Conservation (phyloP, 2,888 invertebrate genomes). For the Caenorhabditis zanzibari region DNA sequence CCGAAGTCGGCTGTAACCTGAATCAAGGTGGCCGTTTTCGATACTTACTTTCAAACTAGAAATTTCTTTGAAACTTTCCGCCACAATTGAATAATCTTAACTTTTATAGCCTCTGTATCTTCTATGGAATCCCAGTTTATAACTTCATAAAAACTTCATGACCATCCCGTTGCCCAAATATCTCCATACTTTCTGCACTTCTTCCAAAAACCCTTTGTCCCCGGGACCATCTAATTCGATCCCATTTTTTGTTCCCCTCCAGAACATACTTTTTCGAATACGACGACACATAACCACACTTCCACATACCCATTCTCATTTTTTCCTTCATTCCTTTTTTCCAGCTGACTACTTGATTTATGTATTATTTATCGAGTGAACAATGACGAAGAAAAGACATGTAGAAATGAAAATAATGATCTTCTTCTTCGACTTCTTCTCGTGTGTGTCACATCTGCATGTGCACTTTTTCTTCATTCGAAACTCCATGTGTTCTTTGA, state of each 20-base stretch:
- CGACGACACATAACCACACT: background rate
- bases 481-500: conserved; percentile 19
- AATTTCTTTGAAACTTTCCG: too few relatives aligned
- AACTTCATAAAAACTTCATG: background rate
- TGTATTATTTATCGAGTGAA: conserved; percentile 60
- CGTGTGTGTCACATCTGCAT: conserved; percentile 29
- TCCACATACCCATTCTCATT: background rate
- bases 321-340: conserved; percentile 8
- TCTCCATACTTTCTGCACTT: background rate
- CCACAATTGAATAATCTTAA: too few relatives aligned
- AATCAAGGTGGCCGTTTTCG: too few relatives aligned
- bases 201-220: conserved; percentile 2
- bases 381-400: conserved; percentile 26
- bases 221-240: conserved; percentile 40
- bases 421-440: background rate
- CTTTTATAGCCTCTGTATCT: too few relatives aligned
- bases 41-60: too few relatives aligned
- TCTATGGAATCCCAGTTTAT: too few relatives aligned
- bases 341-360: conserved; percentile 62
- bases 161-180: background rate
- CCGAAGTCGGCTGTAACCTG: too few relatives aligned
- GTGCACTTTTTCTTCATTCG: conserved; percentile 14
- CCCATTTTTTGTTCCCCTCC: conserved; percentile 18
- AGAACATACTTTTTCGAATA: background rate
- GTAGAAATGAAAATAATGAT: conserved; percentile 8